These are phyloP conservation scores for Fregata magnificens DNA, from an alignment of 2,113 vertebrate species.

Conservation along the genomic window DNA sequence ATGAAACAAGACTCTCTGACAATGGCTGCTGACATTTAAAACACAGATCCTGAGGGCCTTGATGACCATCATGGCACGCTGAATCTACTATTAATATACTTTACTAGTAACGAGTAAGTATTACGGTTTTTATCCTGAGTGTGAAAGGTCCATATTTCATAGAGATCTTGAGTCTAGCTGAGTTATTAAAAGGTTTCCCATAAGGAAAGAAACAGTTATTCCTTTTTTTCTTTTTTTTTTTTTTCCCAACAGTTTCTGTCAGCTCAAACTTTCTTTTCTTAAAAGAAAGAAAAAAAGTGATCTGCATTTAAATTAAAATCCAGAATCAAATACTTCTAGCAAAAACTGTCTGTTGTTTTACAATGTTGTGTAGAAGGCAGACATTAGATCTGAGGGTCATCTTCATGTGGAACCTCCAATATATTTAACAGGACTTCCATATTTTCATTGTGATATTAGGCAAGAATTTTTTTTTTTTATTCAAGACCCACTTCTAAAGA, in stretches of 20 bases:
- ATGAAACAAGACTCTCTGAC: slow-evolving; percentile 52
- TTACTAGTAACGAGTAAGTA: slow-evolving; percentile 43
- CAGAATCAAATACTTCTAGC: neutral
- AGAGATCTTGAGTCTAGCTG: slow-evolving; percentile 31
- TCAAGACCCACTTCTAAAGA: neutral
- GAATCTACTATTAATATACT: slow-evolving; percentile 68
- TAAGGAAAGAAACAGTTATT: neutral
- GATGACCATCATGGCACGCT: slow-evolving; percentile 70
- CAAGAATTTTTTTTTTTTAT: neutral
- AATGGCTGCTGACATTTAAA: slow-evolving; percentile 70
- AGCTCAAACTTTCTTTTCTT: neutral
- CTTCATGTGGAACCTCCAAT: neutral
- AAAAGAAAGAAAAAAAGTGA: neutral
- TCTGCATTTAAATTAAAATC: neutral
- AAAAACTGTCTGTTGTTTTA: neutral
- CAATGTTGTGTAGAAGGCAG: neutral
- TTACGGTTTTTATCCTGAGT: slow-evolving; percentile 59
- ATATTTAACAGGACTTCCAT: neutral
- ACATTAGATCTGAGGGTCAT: neutral
- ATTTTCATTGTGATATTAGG: neutral
- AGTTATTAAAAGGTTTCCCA: slow-evolving; percentile 59
- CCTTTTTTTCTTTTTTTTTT: neutral
- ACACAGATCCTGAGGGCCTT: slow-evolving; percentile 44
- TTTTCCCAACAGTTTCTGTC: neutral
- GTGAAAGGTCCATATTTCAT: slow-evolving; percentile 65